Base-by-base conservation (phyloP, 92 coral and sea anemone species). In the Porites lobata region DNA sequence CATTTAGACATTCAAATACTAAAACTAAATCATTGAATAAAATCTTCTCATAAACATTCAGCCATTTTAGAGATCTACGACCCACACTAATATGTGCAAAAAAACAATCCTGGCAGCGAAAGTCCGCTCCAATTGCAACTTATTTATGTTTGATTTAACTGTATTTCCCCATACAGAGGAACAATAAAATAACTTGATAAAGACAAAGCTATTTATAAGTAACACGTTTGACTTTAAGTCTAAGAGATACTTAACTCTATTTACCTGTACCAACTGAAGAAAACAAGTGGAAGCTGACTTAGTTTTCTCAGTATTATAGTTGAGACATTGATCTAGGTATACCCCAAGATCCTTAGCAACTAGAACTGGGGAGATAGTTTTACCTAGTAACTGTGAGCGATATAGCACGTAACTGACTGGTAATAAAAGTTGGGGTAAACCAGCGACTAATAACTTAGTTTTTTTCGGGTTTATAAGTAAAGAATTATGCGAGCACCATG, bases 331-430 rank as follows among this genome's bases (percentile, higher is more conserved):
- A 65, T 65, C 69, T 65, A n/a, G 17, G 69, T 64, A 14, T 9
- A 64, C 69, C 69, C 69, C 69, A 9, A 64, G 69, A 64, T 64
- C 69, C n/a, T 64, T 64, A 64, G 69, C 69, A 9, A 15, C 69
- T 2, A 15, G 69, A 65, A 1, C 69, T 29, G 69, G 69, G 69
- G 69, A 64, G 69, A 12, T 17, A 3, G 69, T 7, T 65, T 17
- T 10, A 65, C 38, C 38, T 32, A 3, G 38, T 32, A 24, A 17
- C 17, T 15, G 69, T 65, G n/a, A 65, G 22, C 3, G 69, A 65
- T 65, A 65, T 15, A 65, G 69, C 69, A 65, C 26, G 69, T 65
- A 65, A 65, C 69, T 65, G 69, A 10, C n/a, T 65, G 69, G 69
- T 65, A 65, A n/a, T n/a, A n/a, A n/a, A n/a, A 65, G 69, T 65